Evolutionary conservation across 2,113 vertebrate genomes (phyloP).

Genomic region (Tragelaphus strepsiceros): DNA sequence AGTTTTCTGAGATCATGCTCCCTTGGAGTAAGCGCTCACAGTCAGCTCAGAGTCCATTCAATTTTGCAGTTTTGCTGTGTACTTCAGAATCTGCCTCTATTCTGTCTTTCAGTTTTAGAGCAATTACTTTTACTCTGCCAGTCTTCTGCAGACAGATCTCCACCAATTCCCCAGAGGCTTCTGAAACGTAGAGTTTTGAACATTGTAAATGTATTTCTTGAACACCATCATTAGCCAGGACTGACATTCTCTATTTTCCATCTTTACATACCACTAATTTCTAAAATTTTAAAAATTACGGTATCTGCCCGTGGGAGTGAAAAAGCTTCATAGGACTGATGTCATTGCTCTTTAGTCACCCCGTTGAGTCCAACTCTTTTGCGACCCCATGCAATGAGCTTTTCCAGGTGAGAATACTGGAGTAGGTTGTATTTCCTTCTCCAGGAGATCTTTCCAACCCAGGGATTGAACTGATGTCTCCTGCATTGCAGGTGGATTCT

Average conservation of each 20-base stretch:
- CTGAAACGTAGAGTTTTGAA: background rate
- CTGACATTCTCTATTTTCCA: background rate
- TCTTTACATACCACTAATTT: background rate
- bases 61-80: background rate
- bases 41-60: background rate
- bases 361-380: background rate
- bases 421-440: background rate
- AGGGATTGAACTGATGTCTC: background rate
- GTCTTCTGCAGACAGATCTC: background rate
- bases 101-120: background rate
- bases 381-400: background rate
- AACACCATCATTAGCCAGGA: background rate
- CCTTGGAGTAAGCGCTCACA: background rate
- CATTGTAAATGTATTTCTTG: background rate
- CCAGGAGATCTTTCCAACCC: background rate
- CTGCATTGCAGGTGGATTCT: background rate
- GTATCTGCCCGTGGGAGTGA: background rate
- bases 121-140: background rate
- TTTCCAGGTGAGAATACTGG: background rate
- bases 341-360: background rate
- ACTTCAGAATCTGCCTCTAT: background rate
- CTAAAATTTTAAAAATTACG: background rate
- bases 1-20: background rate
- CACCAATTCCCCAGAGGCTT: background rate
- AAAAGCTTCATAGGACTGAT: background rate